Base-by-base conservation (phyloP, 2,888 invertebrate species). In the Lycocerus yunnanus region DNA sequence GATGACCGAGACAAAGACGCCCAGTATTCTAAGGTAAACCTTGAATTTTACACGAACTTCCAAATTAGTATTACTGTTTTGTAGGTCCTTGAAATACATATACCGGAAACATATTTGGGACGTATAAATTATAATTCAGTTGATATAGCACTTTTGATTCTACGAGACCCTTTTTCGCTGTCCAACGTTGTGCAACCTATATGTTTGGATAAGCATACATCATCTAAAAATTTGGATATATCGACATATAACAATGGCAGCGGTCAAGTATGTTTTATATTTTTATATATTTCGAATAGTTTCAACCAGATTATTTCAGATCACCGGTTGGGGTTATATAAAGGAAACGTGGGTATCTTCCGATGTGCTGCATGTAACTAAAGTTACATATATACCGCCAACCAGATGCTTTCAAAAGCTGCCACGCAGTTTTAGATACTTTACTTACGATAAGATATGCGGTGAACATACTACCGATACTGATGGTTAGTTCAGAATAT, bases 71-170 rank as follows among this genome's bases (percentile, higher is more conserved):
- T 43, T n/a, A n/a, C n/a, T n/a, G 6, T 5, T 43, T 73, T 73
- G n/a, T 58, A 84, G 84, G 65, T 84, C 18, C 58, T 73, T 9
- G 43, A 78, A 65, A 81, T 84, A 58, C 70, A 77, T 15, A 71
- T 80, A 20, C 79, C 80, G 60, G 16, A 24, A n/a, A 71, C 84
- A 68, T 76, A 67, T n/a, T n/a, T n/a, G 68, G 84, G 83, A 15
- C 76, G 70, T 10, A 27, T 68, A 14, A 79, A 78, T 5, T 77
- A 80, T 13, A 86, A 81, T 70, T 68, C 73, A 15, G 78, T 78
- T 10, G 88, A 88, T 78, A 83, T 88, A 63, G 86, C 86, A 0
- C 69, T 87, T 8, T 24, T 87, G 9, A 77, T 84, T 14, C 73
- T 86, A 15, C 77, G 79, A 59, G 77, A 78, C 14, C 66, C 74